A percentile compares a stretch with the other conserved stretches of the same genome.
Conservation (phyloP, 2,888 invertebrate genomes). For the Adineta ricciae region DNA sequence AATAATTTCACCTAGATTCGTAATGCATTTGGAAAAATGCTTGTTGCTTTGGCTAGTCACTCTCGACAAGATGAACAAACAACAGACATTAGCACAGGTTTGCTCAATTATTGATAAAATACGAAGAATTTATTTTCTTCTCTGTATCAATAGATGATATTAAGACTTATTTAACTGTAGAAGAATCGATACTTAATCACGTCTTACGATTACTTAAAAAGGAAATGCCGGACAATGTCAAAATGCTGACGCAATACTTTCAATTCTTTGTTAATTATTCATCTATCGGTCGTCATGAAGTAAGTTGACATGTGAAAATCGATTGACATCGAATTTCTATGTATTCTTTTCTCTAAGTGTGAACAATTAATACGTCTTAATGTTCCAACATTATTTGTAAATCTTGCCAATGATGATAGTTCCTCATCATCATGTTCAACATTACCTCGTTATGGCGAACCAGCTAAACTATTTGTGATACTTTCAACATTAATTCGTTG, state of each 20-base stretch:
- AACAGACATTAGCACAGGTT: neutral
- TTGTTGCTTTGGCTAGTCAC: constrained; percentile 67
- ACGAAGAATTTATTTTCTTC: no score
- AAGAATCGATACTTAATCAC: constrained; percentile 15
- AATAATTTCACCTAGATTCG: constrained; percentile 56
- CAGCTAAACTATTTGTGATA: constrained; percentile 81
- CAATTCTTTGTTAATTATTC: constrained; percentile 84
- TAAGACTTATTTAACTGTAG: neutral
- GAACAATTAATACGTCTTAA: constrained; percentile 31
- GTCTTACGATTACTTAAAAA: constrained; percentile 11
- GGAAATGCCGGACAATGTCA: constrained; percentile 9
- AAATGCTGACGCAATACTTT: constrained; percentile 67
- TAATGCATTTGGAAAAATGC: constrained; percentile 78
- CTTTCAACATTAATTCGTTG: constrained; percentile 80
- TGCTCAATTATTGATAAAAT: no score
- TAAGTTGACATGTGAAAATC: constrained; percentile 35
- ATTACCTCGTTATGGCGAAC: constrained; percentile 71
- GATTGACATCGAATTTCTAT: no score
- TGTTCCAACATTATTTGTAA: constrained; percentile 27
- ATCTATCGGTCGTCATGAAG: constrained; percentile 65
- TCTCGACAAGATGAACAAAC: constrained; percentile 10
- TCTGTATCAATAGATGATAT: constrained; percentile 4
- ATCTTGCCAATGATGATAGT: constrained; percentile 23
- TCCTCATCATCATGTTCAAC: neutral
- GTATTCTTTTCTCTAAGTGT: neutral